These are phyloP conservation scores for Ruditapes philippinarum DNA, from an alignment of 1,140 invertebrate species.

Conservation along the genomic window DNA sequence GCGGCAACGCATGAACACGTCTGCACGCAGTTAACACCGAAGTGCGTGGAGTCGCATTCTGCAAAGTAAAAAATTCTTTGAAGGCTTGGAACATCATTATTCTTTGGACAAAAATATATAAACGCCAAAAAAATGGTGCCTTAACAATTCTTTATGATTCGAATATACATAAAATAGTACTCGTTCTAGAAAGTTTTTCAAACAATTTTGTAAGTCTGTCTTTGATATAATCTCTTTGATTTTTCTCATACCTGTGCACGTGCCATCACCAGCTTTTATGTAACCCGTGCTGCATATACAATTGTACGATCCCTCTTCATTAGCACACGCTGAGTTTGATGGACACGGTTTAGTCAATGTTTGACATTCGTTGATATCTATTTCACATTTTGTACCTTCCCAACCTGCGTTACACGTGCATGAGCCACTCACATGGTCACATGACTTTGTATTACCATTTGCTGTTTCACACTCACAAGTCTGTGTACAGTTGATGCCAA, in stretches of 20 bases:
- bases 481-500: slow-evolving; percentile 13
- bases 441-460: slow-evolving; percentile 1
- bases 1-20: not conserved
- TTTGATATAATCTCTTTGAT: too few relatives aligned
- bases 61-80: not conserved
- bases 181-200: too few relatives aligned
- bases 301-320: slow-evolving; percentile 65
- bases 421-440: slow-evolving; percentile 36
- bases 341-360: slow-evolving; percentile 38
- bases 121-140: too few relatives aligned
- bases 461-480: slow-evolving; percentile 20
- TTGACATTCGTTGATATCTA: slow-evolving; percentile 70
- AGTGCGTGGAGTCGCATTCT: slow-evolving; percentile 20
- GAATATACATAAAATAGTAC: too few relatives aligned
- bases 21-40: slow-evolving; percentile 1
- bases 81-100: too few relatives aligned
- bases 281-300: slow-evolving; percentile 67
- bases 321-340: slow-evolving; percentile 58
- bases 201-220: too few relatives aligned
- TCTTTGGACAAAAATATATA: too few relatives aligned
- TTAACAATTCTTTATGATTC: too few relatives aligned
- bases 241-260: slow-evolving; percentile 8
- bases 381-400: slow-evolving; percentile 25
- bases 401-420: slow-evolving; percentile 59
- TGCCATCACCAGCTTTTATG: not conserved